Percentiles rank a stretch among this genome's conserved stretches.
Conservation (phyloP, 2,113 vertebrate genomes). For the Naja naja region DNA sequence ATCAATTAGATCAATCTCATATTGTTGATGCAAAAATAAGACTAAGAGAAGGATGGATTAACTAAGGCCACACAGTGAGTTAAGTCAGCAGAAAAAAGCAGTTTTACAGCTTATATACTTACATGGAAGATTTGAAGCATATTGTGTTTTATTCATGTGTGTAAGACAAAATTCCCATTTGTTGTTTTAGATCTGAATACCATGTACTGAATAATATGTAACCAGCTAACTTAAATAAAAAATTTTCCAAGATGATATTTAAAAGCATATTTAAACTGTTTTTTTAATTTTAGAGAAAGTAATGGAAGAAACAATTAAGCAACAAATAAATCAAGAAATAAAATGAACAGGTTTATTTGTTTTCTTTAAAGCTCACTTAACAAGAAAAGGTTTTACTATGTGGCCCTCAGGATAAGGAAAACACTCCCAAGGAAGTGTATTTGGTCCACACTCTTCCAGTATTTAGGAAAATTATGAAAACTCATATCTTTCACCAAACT, state of each 20-base stretch:
- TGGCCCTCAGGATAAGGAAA: neutral
- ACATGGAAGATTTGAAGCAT: neutral
- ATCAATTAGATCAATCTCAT: neutral
- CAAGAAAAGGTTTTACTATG: neutral
- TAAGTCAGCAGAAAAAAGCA: neutral
- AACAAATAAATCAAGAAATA: neutral
- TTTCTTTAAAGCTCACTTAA: neutral
- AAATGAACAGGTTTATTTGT: neutral
- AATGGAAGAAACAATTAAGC: neutral
- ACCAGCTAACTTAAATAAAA: neutral
- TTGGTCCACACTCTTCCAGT: neutral
- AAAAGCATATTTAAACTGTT: neutral
- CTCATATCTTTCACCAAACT: neutral
- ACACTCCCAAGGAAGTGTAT: neutral
- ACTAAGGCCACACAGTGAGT: neutral
- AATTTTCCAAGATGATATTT: neutral
- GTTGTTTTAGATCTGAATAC: neutral
- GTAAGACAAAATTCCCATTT: neutral
- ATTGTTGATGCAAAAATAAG: neutral
- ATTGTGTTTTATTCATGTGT: neutral
- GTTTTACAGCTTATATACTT: neutral
- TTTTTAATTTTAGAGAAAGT: neutral
- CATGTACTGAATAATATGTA: neutral
- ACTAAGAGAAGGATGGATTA: neutral
- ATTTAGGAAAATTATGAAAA: neutral